These are phyloP conservation scores for Mus spicilegus DNA, from an alignment of 2,113 vertebrate species.

Conservation along the genomic window DNA sequence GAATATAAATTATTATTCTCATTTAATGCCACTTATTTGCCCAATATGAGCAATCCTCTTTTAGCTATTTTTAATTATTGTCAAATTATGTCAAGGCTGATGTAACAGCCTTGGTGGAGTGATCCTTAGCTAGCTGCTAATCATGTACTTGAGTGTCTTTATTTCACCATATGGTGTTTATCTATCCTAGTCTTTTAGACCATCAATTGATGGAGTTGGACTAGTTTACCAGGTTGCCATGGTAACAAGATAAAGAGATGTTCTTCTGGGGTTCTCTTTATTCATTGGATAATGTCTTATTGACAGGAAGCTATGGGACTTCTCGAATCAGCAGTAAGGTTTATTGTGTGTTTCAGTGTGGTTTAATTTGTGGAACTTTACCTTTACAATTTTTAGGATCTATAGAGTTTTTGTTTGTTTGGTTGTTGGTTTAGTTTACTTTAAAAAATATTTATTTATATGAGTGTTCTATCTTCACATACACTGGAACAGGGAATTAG, in stretches of 20 bases:
- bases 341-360: constrained; percentile 18
- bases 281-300: constrained; percentile 14
- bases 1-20: neutral
- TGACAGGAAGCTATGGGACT: neutral
- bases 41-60: neutral
- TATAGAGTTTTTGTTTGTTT: neutral
- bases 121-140: neutral
- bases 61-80: constrained; percentile 48
- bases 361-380: constrained; percentile 47
- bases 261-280: constrained; percentile 28
- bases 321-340: neutral
- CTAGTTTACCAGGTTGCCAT: constrained; percentile 52
- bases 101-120: neutral
- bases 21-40: neutral
- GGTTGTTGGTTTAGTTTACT: no score
- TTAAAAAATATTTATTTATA: no score
- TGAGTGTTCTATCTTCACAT: no score
- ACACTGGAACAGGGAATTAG: no score
- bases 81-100: constrained; percentile 4
- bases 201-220: neutral
- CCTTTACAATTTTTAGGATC: constrained; percentile 18
- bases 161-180: constrained; percentile 56
- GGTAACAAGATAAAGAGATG: constrained; percentile 17
- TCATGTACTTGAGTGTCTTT: constrained; percentile 43
- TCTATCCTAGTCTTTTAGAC: constrained; percentile 16